These are phyloP conservation scores for Noctua fimbriata DNA, from an alignment of 2,888 invertebrate genomes.

Conservation along the genomic window DNA sequence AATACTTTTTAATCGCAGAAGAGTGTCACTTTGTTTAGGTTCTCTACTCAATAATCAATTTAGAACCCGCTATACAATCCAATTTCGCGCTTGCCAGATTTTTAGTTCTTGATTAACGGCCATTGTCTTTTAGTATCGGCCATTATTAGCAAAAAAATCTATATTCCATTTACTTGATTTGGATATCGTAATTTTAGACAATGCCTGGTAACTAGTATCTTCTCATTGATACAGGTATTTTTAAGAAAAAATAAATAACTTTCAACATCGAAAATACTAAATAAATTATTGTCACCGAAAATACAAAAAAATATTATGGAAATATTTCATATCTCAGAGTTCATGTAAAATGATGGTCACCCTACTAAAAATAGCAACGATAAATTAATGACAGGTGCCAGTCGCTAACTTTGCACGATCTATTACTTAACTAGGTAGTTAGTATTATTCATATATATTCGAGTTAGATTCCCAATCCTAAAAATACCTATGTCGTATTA, in stretches of 20 bases:
- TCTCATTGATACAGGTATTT: not conserved
- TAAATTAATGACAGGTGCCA: not conserved
- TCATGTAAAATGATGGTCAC: not conserved
- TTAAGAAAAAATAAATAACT: not conserved
- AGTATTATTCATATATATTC: not conserved
- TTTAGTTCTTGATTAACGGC: not conserved
- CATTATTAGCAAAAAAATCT: slow-evolving; percentile 16
- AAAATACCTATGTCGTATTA: not conserved
- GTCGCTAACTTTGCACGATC: not conserved
- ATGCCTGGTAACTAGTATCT: not conserved
- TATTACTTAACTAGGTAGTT: not conserved
- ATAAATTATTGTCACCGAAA: too few species aligned
- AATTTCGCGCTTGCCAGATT: slow-evolving; percentile 8
- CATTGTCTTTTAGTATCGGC: slow-evolving; percentile 27
- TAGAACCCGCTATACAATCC: slow-evolving; percentile 4
- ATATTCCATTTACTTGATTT: not conserved
- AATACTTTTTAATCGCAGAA: not conserved
- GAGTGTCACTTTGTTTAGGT: not conserved
- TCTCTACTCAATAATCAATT: not conserved
- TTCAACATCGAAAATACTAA: too few species aligned
- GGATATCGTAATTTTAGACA: not conserved
- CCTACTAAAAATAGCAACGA: slow-evolving; percentile 12
- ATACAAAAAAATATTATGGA: not conserved
- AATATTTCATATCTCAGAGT: not conserved
- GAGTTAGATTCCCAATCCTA: not conserved